phyloP scores from a whole-genome alignment of 2,888 invertebrate species.

The Eupsilia transversa region DNA sequence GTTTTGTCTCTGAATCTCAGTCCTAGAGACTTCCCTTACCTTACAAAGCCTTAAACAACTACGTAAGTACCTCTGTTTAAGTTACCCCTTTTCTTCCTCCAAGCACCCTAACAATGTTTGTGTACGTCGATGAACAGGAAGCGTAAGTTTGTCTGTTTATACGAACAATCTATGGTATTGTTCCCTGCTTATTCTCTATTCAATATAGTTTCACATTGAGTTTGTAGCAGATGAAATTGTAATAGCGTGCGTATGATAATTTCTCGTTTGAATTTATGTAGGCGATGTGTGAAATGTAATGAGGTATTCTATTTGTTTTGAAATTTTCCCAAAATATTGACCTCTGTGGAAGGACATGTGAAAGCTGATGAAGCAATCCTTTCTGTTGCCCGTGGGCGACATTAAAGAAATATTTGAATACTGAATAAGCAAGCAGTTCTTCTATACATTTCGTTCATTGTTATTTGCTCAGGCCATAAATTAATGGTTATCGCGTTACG shows the following conservation, averaged over 20 bases:
- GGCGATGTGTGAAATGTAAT: constrained; percentile 21
- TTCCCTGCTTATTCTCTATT: constrained; percentile 48
- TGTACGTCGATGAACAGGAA: constrained; percentile 21
- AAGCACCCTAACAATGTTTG: constrained; percentile 22
- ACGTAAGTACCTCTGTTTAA: constrained; percentile 1
- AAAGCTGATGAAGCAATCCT: not conserved
- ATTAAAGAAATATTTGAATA: not conserved
- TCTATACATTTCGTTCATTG: not conserved
- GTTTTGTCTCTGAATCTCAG: not conserved
- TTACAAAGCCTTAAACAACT: constrained; percentile 20
- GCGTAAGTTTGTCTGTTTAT: constrained; percentile 30
- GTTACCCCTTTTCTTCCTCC: constrained; percentile 23
- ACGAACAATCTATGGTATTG: constrained; percentile 49
- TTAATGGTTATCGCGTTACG: not conserved
- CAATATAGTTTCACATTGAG: constrained; percentile 29
- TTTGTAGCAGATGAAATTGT: constrained; percentile 13
- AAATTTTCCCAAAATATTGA: not conserved
- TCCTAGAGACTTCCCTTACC: not conserved
- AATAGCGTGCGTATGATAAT: constrained; percentile 9
- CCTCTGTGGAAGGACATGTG: not conserved
- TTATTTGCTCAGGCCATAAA: not conserved
- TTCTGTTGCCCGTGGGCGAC: not conserved
- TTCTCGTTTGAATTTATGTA: constrained; percentile 2
- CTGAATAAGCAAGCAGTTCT: not conserved
- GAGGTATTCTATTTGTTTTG: constrained; percentile 1